Base-by-base conservation (phyloP, 2,888 invertebrate species). In the Xestia sexstrigata region DNA sequence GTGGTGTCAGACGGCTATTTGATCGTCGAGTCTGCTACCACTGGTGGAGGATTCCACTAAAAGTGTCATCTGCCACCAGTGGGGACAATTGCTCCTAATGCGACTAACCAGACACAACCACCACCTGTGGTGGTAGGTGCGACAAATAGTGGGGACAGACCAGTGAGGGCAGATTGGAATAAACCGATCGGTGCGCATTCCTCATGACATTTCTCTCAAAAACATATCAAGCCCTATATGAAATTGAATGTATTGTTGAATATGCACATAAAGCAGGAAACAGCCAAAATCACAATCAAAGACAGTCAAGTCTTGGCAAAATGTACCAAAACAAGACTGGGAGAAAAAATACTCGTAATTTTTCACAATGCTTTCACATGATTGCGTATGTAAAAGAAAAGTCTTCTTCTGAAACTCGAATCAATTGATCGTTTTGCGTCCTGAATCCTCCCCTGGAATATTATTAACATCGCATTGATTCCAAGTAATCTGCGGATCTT, bases 381-480 rank as follows among this genome's bases (percentile, higher is more conserved):
- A 80, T 76, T 75, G 39, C 63, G 42, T 58, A 52, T 52, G 45
- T 42, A 47, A 74, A 68, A 70, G 52, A 47, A 71, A 78, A 7
- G 58, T 39, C 70, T 74, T 69, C 35, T 49, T 52, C 39, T 45
- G 52, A 74, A 47, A 35, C 68, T 30, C 35, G 7, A 74, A 70
- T 45, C 35, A 83, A 81, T 81, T 68, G 65, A 67, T 76, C 73
- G 47, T 39, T n/a, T n/a, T 47, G 42, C 17, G 42, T 20, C 45
- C 66, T 30, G 70, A 68, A 69, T 67, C 52, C 49, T 52, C n/a
- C 67, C 62, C 55, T 69, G 26, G 66, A 70, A 52, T 75, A 76
- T 74, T 79, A 85, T 81, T 80, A 65, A 83, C 74, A 76, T 70
- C 62, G 49, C 66, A 81, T 79, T 73, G 73, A 73, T 70, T 86